These are phyloP conservation scores for Globicephala melas DNA, from an alignment of 2,113 vertebrate species.

Conservation along the genomic window DNA sequence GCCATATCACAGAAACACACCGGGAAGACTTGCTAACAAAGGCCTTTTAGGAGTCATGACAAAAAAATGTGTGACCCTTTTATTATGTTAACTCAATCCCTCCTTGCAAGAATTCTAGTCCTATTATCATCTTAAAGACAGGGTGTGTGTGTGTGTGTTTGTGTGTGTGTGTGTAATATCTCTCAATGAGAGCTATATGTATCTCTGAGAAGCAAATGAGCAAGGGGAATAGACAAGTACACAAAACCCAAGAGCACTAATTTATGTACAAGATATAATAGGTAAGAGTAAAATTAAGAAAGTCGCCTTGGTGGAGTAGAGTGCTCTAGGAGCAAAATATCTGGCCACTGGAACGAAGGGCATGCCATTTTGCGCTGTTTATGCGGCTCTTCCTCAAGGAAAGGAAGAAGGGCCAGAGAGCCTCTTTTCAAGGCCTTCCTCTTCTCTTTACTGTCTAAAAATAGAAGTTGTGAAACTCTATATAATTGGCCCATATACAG, in stretches of 20 bases:
- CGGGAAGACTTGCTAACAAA: slow-evolving; percentile 77
- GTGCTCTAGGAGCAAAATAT: slow-evolving; percentile 9
- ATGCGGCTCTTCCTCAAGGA: neutral
- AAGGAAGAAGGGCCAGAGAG: neutral
- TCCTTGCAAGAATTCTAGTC: slow-evolving; percentile 2
- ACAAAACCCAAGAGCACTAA: neutral
- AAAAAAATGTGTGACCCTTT: slow-evolving; percentile 32
- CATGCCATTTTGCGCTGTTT: neutral
- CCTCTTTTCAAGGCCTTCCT: slow-evolving; percentile 34
- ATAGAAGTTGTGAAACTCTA: neutral
- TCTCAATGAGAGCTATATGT: too few species aligned
- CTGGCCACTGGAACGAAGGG: neutral
- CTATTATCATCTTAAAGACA: neutral
- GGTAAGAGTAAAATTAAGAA: neutral
- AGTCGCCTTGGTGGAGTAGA: neutral
- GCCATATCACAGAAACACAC: slow-evolving; percentile 77
- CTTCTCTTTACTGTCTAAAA: slow-evolving; percentile 66
- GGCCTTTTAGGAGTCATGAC: slow-evolving; percentile 39
- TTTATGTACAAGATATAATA: neutral
- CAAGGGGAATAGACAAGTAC: neutral
- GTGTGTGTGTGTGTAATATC: too few species aligned
- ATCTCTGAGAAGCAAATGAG: too few species aligned
- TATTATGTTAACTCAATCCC: slow-evolving; percentile 61
- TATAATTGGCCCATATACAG: slow-evolving; percentile 49
- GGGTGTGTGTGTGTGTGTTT: neutral